Percentiles rank a stretch among this genome's conserved stretches.
Conservation (phyloP, 2,888 invertebrate genomes). For the Lymantria dispar region DNA sequence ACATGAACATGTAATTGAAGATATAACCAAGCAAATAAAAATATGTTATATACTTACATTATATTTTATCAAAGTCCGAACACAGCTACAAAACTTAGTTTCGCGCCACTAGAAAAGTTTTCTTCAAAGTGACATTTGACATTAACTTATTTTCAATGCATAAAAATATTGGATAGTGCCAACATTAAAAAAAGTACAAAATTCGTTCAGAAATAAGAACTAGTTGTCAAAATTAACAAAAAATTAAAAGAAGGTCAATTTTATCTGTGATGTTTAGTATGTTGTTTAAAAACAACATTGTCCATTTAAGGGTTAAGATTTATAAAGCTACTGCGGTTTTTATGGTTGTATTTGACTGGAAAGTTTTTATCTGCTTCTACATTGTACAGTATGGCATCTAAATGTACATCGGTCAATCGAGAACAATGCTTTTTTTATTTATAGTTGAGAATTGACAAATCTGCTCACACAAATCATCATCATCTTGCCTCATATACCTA, state of each 20-base stretch:
- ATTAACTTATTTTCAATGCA: constrained; percentile 28
- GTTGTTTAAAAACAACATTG: constrained; percentile 20
- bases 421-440: no score
- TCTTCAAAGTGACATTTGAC: constrained; percentile 27
- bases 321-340: no score
- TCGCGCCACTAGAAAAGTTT: constrained; percentile 34
- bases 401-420: no score
- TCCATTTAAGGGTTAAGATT: constrained; percentile 13
- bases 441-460: no score
- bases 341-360: no score
- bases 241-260: constrained; percentile 19
- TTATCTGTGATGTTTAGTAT: constrained; percentile 24
- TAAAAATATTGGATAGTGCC: constrained; percentile 33
- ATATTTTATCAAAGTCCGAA: constrained; percentile 30
- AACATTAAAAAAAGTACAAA: constrained; percentile 31
- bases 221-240: constrained; percentile 22
- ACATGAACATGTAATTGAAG: constrained; percentile 33
- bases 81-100: constrained; percentile 33
- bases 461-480: no score
- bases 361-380: no score
- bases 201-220: constrained; percentile 12
- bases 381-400: no score
- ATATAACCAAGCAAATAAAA: constrained; percentile 37
- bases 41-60: constrained; percentile 32
- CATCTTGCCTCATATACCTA: no score